Conservation (phyloP, 2,888 invertebrate species). For the Iphiclides podalirius region DNA sequence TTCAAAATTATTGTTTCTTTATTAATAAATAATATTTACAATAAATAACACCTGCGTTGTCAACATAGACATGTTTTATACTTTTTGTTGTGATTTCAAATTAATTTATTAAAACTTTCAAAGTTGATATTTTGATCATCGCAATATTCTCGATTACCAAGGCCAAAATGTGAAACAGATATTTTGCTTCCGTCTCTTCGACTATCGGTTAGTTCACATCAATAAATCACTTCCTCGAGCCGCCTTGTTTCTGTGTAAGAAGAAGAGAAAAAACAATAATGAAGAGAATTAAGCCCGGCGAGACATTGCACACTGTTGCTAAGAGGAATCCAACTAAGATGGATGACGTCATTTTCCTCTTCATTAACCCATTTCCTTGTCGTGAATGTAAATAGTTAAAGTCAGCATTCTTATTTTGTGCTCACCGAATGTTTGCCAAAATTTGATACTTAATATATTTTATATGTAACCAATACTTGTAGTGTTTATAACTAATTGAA, state of each 20-base stretch:
- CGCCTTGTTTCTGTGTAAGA: constrained; percentile 26
- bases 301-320: constrained; percentile 51
- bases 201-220: constrained; percentile 2
- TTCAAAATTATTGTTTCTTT: too few relatives aligned
- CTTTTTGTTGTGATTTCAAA: too few relatives aligned
- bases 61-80: too few relatives aligned
- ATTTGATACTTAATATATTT: too few relatives aligned
- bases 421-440: not conserved
- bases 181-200: not conserved
- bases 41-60: too few relatives aligned
- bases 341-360: constrained; percentile 71
- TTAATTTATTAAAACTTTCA: too few relatives aligned
- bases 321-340: constrained; percentile 70
- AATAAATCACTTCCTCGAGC: constrained; percentile 25
- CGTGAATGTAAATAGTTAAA: constrained; percentile 55
- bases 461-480: too few relatives aligned
- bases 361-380: constrained; percentile 72
- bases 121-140: too few relatives aligned
- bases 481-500: too few relatives aligned
- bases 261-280: constrained; percentile 53
- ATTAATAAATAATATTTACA: too few relatives aligned
- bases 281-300: constrained; percentile 61
- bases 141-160: not conserved
- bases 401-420: constrained; percentile 31
- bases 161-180: not conserved